phyloP scores from a whole-genome alignment of 2,797 vertebrate genomes.

The Mycteria americana region DNA sequence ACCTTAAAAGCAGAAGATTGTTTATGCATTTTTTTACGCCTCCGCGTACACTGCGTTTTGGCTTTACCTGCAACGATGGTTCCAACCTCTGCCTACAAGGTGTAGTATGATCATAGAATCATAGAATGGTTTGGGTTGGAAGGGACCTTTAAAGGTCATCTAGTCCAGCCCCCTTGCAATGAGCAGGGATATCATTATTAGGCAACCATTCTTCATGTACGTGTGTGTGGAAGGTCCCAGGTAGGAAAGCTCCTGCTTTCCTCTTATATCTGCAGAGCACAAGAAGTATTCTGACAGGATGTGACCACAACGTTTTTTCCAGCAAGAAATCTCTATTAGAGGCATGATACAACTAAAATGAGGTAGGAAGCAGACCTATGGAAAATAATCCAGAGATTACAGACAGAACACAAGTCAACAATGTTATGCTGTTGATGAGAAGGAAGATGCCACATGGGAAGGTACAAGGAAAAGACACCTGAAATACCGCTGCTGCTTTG shows the following conservation, averaged over 20 bases:
- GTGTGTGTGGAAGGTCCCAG: neutral
- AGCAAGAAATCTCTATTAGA: neutral
- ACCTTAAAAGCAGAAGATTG: neutral
- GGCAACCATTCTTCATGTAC: rapidly evolving
- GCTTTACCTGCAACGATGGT: neutral
- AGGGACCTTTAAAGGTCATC: neutral
- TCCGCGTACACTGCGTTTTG: neutral
- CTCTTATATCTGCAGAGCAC: neutral
- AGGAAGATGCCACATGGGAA: neutral
- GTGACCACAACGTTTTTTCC: neutral
- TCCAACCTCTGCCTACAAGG: neutral
- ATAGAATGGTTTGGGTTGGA: neutral
- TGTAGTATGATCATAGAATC: neutral
- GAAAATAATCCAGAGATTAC: neutral
- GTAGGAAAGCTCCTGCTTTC: neutral
- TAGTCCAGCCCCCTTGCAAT: neutral
- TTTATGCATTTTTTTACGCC: neutral
- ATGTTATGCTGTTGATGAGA: neutral
- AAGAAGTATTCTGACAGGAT: neutral
- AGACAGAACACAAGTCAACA: neutral
- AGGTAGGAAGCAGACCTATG: neutral
- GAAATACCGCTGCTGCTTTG: neutral
- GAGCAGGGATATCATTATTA: neutral
- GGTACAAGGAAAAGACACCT: too few species aligned
- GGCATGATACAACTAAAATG: neutral